Evolutionary conservation across 2,888 invertebrate genomes (phyloP).

Genomic region (Rutpela maculata): DNA sequence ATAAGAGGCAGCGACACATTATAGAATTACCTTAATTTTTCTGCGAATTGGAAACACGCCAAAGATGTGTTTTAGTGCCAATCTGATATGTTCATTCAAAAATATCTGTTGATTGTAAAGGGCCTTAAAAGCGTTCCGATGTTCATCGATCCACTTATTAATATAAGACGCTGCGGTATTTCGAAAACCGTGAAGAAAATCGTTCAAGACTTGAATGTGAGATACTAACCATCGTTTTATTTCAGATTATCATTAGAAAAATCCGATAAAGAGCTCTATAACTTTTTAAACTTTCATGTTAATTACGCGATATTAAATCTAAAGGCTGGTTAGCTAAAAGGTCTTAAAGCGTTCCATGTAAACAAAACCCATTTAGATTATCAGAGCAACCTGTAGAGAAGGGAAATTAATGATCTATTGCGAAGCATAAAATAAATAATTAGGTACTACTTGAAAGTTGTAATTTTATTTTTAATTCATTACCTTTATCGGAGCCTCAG

Average conservation of each 20-base stretch:
- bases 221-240: slow-evolving; percentile 14
- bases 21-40: slow-evolving; percentile 36
- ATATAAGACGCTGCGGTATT: slow-evolving; percentile 23
- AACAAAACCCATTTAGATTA: slow-evolving; percentile 57
- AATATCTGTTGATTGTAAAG: slow-evolving; percentile 51
- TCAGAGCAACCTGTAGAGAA: slow-evolving; percentile 51
- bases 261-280: slow-evolving; percentile 46
- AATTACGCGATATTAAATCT: slow-evolving; percentile 52
- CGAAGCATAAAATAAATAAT: slow-evolving; percentile 48
- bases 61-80: slow-evolving; percentile 47
- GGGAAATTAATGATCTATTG: slow-evolving; percentile 52
- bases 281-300: slow-evolving; percentile 50
- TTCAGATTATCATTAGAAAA: slow-evolving; percentile 30
- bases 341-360: slow-evolving; percentile 49
- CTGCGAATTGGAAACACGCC: slow-evolving; percentile 47
- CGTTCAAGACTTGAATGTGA: slow-evolving; percentile 23
- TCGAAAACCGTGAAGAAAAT: slow-evolving; percentile 24
- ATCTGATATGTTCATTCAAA: slow-evolving; percentile 54
- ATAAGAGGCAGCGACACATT: slow-evolving; percentile 10
- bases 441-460: slow-evolving; percentile 33
- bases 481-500: slow-evolving; percentile 28
- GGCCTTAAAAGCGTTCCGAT: slow-evolving; percentile 56
- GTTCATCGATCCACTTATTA: slow-evolving; percentile 57
- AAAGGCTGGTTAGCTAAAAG: slow-evolving; percentile 43
- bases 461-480: slow-evolving; percentile 39